Evolutionary conservation across 2,113 vertebrate species (phyloP).

Genomic region (Morone saxatilis): DNA sequence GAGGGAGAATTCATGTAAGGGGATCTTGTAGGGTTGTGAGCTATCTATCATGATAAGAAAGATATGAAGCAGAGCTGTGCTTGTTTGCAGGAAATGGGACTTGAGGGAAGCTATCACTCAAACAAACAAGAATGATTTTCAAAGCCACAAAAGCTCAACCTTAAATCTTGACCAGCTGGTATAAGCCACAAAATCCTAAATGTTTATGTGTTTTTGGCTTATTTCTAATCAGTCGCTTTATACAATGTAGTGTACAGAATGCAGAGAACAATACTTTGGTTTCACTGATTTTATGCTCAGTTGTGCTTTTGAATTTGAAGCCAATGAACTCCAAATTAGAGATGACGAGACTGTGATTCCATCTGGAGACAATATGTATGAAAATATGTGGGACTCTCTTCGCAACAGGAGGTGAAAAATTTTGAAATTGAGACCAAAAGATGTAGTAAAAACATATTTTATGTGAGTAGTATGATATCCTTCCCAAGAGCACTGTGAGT

Average conservation of each 20-base stretch:
- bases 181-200: not conserved
- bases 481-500: not conserved
- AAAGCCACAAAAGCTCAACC: conserved; percentile 22
- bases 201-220: conserved; percentile 1
- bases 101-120: conserved; percentile 39
- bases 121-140: not conserved
- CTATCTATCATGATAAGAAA: conserved; percentile 50
- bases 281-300: conserved; percentile 15
- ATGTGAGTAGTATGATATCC: not conserved
- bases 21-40: conserved; percentile 11
- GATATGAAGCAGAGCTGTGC: conserved; percentile 32
- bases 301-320: conserved; percentile 43
- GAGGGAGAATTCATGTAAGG: not conserved
- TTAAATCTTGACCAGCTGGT: conserved; percentile 19
- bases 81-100: conserved; percentile 51
- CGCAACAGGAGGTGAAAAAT: conserved; percentile 55
- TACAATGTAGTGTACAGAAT: not conserved
- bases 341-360: conserved; percentile 36
- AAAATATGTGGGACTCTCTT: conserved; percentile 55
- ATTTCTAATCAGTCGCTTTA: not conserved
- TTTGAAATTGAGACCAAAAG: conserved; percentile 47
- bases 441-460: conserved; percentile 40
- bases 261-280: not conserved
- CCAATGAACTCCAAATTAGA: conserved; percentile 25
- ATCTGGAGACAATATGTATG: conserved; percentile 71